Evolutionary conservation across 2,888 invertebrate genomes (phyloP), one percentile per base, ranked within the genome.

Genomic region (Eupsilia transversa): DNA sequence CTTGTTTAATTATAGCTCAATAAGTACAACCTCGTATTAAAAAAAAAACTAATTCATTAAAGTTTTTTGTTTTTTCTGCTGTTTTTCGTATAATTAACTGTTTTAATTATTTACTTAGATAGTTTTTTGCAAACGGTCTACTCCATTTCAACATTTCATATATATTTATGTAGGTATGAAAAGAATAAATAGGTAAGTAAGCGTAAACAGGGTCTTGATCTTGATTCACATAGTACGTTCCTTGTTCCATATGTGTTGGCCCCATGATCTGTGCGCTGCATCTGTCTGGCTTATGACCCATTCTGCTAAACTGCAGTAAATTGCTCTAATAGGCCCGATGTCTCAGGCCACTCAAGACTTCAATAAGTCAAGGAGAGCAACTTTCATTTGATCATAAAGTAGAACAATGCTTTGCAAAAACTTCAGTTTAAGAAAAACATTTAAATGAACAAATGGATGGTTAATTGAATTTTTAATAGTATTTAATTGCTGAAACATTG

Each of bases 221-320:
- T 17, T 59, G 30, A 78, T 70, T 70, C 38, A 30, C 30, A 27
- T 6, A 46, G 9, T 49, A 23, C 14, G 30, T n/a, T 49, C 12
- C 23, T 60, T 72, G 46, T 52, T 30, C 27, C 10, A 52, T 41
- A 65, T 43, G 27, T 33, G 75, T 66, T 33, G 3, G 56, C 56
- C 59, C 52, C 56, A 64, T 69, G 56, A 66, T 63, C 33, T 41
- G 20, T 63, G 30, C 64, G 46, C 30, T 73, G 77, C 79, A 78
- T 85, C 80, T 78, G 86, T 35, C 74, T 82, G 78, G 75, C 78
- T 84, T 74, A 35, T 74, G 85, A 74, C 86, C 82, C 57, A 69
- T 60, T 72, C 75, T 72, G 49, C 68, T 78, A 70, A 76, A 86
- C 68, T 80, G 72, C 75, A 82, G 77, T 84, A 76, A 84, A 84